These are phyloP conservation scores for Sebastolobus altivelis DNA, from an alignment of 2,797 vertebrate species.

Conservation along the genomic window DNA sequence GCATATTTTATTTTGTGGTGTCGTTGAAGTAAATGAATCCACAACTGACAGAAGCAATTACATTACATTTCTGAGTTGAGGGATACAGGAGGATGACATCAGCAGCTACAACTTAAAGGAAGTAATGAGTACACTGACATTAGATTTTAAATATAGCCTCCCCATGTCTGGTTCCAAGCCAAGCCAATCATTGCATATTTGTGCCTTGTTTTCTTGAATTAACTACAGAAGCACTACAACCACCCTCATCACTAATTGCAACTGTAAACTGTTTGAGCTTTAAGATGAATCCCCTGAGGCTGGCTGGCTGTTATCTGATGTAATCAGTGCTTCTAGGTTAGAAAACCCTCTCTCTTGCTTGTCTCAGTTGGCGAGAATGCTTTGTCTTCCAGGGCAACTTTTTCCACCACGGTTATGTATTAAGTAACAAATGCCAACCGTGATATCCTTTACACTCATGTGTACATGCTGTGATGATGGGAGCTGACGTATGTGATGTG, in stretches of 20 bases:
- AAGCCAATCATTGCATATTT: not conserved
- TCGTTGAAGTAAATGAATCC: conserved; percentile 23
- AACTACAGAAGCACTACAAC: not conserved
- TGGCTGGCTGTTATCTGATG: conserved; percentile 23
- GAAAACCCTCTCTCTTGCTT: conserved; percentile 19
- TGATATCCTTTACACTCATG: not conserved
- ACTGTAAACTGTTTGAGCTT: not conserved
- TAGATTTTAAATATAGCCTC: conserved; percentile 35
- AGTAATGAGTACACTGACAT: conserved; percentile 33
- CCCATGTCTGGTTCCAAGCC: not conserved
- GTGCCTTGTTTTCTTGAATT: not conserved
- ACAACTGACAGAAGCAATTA: conserved; percentile 30
- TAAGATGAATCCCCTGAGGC: conserved; percentile 5
- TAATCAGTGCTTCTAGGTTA: conserved; percentile 2
- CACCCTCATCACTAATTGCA: not conserved
- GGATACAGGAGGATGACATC: conserved; percentile 41
- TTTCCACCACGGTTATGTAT: conserved; percentile 5
- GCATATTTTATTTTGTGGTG: not conserved
- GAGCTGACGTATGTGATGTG: not conserved
- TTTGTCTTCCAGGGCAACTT: conserved; percentile 15
- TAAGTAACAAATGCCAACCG: not conserved
- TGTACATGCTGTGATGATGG: not conserved
- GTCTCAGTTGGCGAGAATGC: not conserved
- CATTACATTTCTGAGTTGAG: conserved; percentile 31
- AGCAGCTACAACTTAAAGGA: conserved; percentile 23